A percentile compares a stretch with the other conserved stretches of the same genome.
These are phyloP conservation scores for Malurus cyaneus DNA, from an alignment of 2,113 vertebrate species.

Conservation along the genomic window DNA sequence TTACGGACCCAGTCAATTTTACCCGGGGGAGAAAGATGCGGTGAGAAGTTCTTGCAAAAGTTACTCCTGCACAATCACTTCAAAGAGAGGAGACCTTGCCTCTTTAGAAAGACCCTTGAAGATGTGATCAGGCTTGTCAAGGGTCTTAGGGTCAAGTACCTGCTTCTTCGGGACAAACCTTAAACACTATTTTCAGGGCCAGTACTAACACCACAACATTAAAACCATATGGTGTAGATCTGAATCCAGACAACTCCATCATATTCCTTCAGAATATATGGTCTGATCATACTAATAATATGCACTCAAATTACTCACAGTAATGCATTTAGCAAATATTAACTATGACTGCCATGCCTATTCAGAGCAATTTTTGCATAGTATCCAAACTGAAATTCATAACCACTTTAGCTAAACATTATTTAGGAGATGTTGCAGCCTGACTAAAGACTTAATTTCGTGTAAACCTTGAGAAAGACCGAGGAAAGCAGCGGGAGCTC, in stretches of 20 bases:
- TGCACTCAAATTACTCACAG: not conserved
- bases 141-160: not conserved
- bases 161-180: not conserved
- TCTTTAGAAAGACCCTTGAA: not conserved
- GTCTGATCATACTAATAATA: not conserved
- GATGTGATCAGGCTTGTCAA: not conserved
- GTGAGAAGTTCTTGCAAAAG: not conserved
- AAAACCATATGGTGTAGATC: accelerated
- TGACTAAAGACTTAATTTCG: not conserved
- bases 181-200: not conserved
- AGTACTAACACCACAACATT: not conserved
- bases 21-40: accelerated
- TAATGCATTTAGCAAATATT: not conserved
- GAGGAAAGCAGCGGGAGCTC: not conserved
- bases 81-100: not conserved
- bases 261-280: not conserved
- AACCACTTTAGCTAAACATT: not conserved
- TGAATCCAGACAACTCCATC: not conserved
- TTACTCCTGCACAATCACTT: not conserved
- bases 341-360: not conserved
- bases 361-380: not conserved
- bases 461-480: not conserved
- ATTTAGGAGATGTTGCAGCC: not conserved
- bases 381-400: not conserved
- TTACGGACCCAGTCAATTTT: not conserved